A percentile compares a stretch with the other conserved stretches of the same genome.
phyloP scores from a whole-genome alignment of 2,113 vertebrate genomes.

The Rhipidura dahli region DNA sequence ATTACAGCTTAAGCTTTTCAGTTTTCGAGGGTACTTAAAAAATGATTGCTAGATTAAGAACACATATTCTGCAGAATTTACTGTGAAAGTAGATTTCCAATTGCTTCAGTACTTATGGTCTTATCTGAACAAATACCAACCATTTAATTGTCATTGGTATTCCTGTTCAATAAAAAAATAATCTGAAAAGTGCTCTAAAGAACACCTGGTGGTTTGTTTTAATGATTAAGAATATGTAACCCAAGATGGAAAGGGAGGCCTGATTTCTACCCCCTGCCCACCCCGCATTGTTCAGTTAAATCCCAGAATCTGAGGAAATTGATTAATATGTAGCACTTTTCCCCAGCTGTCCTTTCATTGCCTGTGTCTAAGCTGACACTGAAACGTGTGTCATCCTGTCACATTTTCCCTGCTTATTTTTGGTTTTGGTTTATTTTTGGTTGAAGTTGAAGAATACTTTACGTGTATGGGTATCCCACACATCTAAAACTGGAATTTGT shows the following conservation, averaged over 20 bases:
- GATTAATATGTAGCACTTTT: background rate
- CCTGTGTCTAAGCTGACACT: background rate
- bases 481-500: background rate
- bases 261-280: background rate
- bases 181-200: background rate
- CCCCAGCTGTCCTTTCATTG: background rate
- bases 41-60: background rate
- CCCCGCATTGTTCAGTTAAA: background rate
- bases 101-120: background rate
- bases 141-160: background rate
- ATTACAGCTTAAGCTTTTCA: background rate
- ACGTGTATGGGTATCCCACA: background rate
- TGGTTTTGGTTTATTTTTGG: background rate
- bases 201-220: background rate
- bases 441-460: background rate
- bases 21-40: background rate
- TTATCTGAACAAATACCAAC: background rate
- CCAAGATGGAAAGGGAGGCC: background rate
- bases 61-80: background rate
- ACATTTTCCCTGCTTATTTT: background rate
- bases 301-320: background rate
- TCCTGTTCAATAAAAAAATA: background rate
- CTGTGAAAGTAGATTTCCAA: background rate
- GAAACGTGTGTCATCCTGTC: background rate
- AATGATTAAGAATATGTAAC: background rate